A percentile compares a stretch with the other conserved stretches of the same genome.
phyloP scores from a whole-genome alignment of 2,797 vertebrate genomes.

The Macropus fuliginosus region DNA sequence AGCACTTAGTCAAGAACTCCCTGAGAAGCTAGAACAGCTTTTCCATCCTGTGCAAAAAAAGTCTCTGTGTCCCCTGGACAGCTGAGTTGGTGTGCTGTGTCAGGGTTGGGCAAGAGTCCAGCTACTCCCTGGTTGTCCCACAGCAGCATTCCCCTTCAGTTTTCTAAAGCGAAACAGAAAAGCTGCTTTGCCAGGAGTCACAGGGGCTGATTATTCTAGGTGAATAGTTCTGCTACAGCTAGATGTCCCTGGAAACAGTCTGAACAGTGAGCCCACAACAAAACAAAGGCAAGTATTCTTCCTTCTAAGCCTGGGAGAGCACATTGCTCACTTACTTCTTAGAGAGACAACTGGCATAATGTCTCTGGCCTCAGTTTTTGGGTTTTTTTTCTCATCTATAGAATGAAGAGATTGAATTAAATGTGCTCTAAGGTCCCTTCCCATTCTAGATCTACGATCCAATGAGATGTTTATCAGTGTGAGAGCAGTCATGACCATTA shows the following conservation, averaged over 20 bases:
- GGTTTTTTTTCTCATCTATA: background rate
- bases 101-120: rapidly evolving
- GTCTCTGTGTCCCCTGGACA: background rate
- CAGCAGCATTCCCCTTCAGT: background rate
- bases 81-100: too few relatives aligned
- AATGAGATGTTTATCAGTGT: background rate
- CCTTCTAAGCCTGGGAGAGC: background rate
- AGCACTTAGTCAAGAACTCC: background rate
- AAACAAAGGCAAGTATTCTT: background rate
- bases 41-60: background rate
- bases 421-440: background rate
- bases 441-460: background rate
- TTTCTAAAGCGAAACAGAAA: constrained; percentile 5
- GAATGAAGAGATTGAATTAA: background rate
- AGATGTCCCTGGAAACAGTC: background rate
- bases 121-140: rapidly evolving
- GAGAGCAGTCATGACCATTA: background rate
- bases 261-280: background rate
- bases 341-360: background rate
- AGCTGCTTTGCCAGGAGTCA: background rate
- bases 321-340: background rate
- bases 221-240: background rate
- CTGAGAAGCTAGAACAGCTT: background rate
- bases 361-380: background rate
- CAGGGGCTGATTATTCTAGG: background rate